Evolutionary conservation across 2,797 vertebrate species (phyloP).

Genomic region (Pristis pectinata): DNA sequence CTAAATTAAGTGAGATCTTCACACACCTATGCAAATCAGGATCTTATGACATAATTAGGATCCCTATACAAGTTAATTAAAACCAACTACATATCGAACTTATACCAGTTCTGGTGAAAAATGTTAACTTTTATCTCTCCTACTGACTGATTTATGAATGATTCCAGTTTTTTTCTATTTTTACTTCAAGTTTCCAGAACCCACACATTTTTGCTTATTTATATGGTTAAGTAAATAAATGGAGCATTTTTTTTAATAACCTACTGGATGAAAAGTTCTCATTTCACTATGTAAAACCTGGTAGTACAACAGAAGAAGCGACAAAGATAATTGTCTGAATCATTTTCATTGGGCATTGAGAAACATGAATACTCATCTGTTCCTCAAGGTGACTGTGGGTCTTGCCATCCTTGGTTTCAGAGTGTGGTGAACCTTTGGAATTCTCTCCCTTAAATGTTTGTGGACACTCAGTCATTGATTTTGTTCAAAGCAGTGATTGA

Average conservation of each 20-base stretch:
- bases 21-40: not conserved
- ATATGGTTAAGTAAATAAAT: not conserved
- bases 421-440: too few relatives aligned
- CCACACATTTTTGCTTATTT: not conserved
- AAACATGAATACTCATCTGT: not conserved
- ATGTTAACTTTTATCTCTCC: too few relatives aligned
- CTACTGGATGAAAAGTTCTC: not conserved
- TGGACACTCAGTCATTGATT: too few relatives aligned
- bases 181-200: not conserved
- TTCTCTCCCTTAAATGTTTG: too few relatives aligned
- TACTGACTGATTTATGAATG: too few relatives aligned
- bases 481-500: too few relatives aligned
- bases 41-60: not conserved
- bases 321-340: not conserved
- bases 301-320: not conserved
- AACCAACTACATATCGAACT: too few relatives aligned
- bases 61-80: too few relatives aligned
- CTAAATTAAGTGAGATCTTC: not conserved
- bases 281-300: not conserved
- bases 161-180: too few relatives aligned
- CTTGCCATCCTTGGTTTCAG: not conserved
- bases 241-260: not conserved
- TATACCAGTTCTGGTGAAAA: too few relatives aligned
- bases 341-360: not conserved
- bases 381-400: not conserved